Base-by-base conservation (phyloP, 2,888 invertebrate species). In the Drosophila meridiana region DNA sequence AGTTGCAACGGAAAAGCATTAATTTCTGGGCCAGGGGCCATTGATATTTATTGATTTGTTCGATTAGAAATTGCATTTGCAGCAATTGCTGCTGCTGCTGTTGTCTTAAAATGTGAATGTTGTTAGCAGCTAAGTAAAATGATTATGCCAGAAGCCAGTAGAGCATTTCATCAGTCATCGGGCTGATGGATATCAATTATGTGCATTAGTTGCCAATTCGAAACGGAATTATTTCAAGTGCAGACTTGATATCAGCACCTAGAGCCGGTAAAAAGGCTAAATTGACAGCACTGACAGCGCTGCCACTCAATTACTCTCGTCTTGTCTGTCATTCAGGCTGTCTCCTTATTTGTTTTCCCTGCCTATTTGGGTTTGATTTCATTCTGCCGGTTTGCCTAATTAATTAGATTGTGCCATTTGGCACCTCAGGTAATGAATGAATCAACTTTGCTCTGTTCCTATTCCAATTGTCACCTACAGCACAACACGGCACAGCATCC, bases 331-430 rank as follows among this genome's bases (percentile, higher is more conserved):
- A 72, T 48, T 60, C 56, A 14, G 52, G 13, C 9, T 20, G 47
- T n/a, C 43, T 72, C 9, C 52, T 62, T 55, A 67, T 65, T 73
- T 69, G 69, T 47, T 76, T 73, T 76, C 63, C 60, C 73, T 55
- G 65, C 43, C 78, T 68, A 34, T 78, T 78, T 78, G 69, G 76
- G 73, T 72, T 69, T 79, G 80, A 79, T 76, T 79, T 79, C 78
- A 76, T 76, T 79, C 63, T 13, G 57, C 52, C 61, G 43, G 58
- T 55, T 62, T 65, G 68, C 79, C 68, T 79, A 79, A 78, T 78
- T 78, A 78, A 79, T 78, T 79, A 79, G 66, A 73, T 78, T 79
- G 78, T 50, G 76, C 63, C 75, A 28, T 68, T 78, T 55, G 61
- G 53, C 65, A 72, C 76, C 78, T 69, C 76, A 79, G 80, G 60